Conservation (phyloP, 2,113 vertebrate genomes). For the Oreochromis tanganicae region DNA sequence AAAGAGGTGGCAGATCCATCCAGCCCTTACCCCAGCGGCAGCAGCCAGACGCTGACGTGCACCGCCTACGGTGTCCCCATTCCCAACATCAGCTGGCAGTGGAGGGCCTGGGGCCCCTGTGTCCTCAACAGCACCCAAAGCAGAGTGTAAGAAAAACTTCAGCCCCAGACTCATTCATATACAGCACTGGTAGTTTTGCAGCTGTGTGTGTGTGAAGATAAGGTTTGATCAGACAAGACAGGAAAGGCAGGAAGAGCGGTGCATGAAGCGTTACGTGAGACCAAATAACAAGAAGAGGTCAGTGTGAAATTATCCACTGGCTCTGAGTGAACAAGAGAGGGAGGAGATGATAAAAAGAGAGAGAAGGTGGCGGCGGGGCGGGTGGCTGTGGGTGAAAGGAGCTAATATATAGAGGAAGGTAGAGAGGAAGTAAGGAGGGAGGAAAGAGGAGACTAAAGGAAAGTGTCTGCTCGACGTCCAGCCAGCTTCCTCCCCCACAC, state of each 20-base stretch:
- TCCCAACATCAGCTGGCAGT: slow-evolving; percentile 87
- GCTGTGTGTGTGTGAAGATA: background rate
- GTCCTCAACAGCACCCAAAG: slow-evolving; percentile 75
- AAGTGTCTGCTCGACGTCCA: background rate
- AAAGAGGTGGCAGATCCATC: slow-evolving; percentile 88
- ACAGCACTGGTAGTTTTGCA: background rate
- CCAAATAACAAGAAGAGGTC: background rate
- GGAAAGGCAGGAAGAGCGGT: background rate
- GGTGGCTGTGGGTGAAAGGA: background rate
- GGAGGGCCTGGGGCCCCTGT: slow-evolving; percentile 92
- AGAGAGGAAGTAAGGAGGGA: background rate
- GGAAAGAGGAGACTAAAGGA: background rate
- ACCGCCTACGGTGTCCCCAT: slow-evolving; percentile 84
- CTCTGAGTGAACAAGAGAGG: background rate
- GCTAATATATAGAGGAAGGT: background rate
- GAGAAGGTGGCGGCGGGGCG: background rate
- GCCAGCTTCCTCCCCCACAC: background rate
- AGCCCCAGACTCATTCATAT: background rate
- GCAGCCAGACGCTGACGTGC: slow-evolving; percentile 89
- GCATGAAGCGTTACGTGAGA: background rate
- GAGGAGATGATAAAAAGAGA: background rate
- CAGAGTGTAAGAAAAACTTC: slow-evolving; percentile 74
- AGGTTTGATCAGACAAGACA: background rate
- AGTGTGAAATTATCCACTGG: slow-evolving; percentile 2
- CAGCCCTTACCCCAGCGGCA: slow-evolving; percentile 84